These are phyloP conservation scores for Pterocles orientalis DNA, from an alignment of 2,113 vertebrate genomes.

Conservation along the genomic window DNA sequence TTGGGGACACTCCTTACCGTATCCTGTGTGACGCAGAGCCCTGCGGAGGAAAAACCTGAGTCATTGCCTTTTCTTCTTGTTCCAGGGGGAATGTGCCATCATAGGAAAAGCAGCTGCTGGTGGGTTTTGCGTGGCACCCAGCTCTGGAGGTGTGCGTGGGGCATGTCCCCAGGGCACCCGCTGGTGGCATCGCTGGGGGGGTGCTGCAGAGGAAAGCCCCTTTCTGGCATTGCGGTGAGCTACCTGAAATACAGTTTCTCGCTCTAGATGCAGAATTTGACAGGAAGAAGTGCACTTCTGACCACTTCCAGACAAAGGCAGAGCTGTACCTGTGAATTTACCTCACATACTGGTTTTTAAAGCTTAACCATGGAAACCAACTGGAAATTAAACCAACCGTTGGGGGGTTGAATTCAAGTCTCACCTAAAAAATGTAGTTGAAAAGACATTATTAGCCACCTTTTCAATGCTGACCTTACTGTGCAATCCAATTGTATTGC, in stretches of 20 bases:
- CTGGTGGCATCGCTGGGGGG: background rate
- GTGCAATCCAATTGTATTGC: background rate
- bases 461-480: background rate
- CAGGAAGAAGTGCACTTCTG: background rate
- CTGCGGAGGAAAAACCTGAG: background rate
- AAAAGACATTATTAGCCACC: background rate
- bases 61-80: background rate
- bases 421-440: background rate
- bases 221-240: background rate
- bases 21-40: background rate
- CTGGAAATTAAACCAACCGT: background rate
- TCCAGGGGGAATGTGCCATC: background rate
- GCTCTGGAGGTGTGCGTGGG: fast-evolving
- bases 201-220: background rate
- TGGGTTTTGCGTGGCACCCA: background rate
- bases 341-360: background rate
- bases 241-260: background rate
- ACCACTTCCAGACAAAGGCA: background rate
- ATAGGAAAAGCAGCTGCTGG: background rate
- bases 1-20: background rate
- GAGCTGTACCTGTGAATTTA: background rate
- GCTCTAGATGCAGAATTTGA: background rate
- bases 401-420: background rate
- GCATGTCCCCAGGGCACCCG: background rate
- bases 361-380: background rate